Evolutionary conservation across 2,888 invertebrate genomes (phyloP).

Genomic region (Gastrophysa polygoni): DNA sequence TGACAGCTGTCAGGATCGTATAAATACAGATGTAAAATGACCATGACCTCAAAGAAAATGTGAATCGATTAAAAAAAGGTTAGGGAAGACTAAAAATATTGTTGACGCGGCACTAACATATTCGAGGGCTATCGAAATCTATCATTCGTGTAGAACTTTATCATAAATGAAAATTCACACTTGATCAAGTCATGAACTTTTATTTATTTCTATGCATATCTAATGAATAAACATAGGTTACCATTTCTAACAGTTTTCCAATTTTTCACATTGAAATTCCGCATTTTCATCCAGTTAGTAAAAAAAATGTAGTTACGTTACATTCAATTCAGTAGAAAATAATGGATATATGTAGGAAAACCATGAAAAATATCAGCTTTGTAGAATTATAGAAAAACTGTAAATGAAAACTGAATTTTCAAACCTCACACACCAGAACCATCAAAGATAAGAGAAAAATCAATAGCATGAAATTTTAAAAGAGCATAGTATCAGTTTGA

Average conservation of each 20-base stretch:
- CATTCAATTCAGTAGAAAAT: background rate
- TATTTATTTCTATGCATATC: background rate
- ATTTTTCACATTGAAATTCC: background rate
- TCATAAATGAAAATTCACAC: background rate
- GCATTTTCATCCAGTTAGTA: background rate
- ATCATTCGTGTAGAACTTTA: background rate
- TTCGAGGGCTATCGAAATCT: background rate
- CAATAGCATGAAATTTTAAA: slow-evolving; percentile 29
- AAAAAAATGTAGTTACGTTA: background rate
- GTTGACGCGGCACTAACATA: background rate
- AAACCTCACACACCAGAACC: slow-evolving; percentile 3
- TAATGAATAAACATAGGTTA: background rate
- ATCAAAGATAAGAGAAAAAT: slow-evolving; percentile 15
- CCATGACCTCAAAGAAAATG: background rate
- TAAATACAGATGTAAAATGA: background rate
- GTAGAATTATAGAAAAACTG: slow-evolving; percentile 8
- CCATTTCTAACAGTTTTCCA: background rate
- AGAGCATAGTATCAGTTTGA: slow-evolving; percentile 33
- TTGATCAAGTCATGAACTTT: background rate
- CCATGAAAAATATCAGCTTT: background rate
- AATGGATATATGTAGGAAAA: background rate
- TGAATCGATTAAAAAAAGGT: background rate
- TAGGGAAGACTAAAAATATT: background rate
- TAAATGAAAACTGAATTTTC: slow-evolving; percentile 6
- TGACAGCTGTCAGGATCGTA: too few species aligned